phyloP scores from a whole-genome alignment of 2,797 vertebrate species.

The Typhlichthys eigenmanni region DNA sequence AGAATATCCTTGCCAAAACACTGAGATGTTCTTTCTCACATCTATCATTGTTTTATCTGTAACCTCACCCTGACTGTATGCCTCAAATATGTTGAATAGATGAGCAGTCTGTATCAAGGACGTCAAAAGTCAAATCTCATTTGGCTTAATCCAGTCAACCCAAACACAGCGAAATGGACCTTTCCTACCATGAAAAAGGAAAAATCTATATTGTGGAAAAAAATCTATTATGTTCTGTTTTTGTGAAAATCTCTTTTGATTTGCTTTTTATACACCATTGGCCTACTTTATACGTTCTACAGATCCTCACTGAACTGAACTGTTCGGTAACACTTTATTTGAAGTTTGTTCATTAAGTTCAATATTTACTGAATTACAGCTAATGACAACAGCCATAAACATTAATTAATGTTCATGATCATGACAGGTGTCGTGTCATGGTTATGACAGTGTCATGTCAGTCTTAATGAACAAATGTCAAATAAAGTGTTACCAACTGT shows the following conservation, averaged over 20 bases:
- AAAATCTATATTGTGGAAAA: constrained; percentile 2
- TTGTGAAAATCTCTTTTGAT: neutral
- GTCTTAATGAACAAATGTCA: too few relatives aligned
- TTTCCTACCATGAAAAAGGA: neutral
- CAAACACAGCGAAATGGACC: neutral
- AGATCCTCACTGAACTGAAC: too few relatives aligned
- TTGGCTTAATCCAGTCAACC: neutral
- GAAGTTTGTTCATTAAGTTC: too few relatives aligned
- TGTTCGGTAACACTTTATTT: too few relatives aligned
- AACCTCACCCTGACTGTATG: neutral
- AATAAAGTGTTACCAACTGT: too few relatives aligned
- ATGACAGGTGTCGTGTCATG: too few relatives aligned
- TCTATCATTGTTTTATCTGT: neutral
- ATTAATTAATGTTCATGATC: too few relatives aligned
- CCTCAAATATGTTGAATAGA: neutral
- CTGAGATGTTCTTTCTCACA: neutral
- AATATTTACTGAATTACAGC: too few relatives aligned
- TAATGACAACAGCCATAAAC: too few relatives aligned
- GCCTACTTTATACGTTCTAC: neutral
- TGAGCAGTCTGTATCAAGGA: neutral
- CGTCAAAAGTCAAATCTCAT: neutral
- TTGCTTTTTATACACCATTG: too few relatives aligned
- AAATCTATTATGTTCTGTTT: neutral
- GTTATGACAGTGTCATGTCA: too few relatives aligned
- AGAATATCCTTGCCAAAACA: neutral